Conservation (phyloP, 2,113 vertebrate species). For the Psilopsiagon aymara region DNA sequence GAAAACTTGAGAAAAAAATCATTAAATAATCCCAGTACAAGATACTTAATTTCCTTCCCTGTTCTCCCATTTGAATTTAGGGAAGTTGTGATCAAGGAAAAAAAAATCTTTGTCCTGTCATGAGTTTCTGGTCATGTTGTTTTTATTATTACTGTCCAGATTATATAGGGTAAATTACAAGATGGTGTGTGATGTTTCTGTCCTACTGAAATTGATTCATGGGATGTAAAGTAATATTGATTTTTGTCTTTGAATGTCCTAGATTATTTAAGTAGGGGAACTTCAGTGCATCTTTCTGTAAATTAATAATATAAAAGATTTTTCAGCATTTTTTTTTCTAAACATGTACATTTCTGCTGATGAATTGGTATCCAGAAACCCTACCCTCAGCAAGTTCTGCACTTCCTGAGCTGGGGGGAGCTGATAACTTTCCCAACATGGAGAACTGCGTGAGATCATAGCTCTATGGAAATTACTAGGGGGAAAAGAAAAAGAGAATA, state of each 20-base stretch:
- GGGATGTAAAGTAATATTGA: not conserved
- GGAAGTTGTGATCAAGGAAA: not conserved
- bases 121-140: not conserved
- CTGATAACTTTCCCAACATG: not conserved
- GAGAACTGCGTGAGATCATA: not conserved
- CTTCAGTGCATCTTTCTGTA: not conserved
- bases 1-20: not conserved
- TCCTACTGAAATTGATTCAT: not conserved
- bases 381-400: not conserved
- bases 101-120: not conserved
- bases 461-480: not conserved
- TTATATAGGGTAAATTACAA: not conserved
- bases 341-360: not conserved
- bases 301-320: not conserved
- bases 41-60: not conserved
- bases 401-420: fast-evolving
- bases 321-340: not conserved
- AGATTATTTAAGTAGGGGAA: not conserved
- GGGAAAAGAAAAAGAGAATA: not conserved
- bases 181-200: not conserved
- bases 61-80: not conserved
- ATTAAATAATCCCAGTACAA: not conserved
- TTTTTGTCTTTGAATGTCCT: not conserved
- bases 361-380: not conserved
- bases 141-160: not conserved